Evolutionary conservation across 2,888 invertebrate genomes (phyloP).

Genomic region (Chymomyza procnemis): DNA sequence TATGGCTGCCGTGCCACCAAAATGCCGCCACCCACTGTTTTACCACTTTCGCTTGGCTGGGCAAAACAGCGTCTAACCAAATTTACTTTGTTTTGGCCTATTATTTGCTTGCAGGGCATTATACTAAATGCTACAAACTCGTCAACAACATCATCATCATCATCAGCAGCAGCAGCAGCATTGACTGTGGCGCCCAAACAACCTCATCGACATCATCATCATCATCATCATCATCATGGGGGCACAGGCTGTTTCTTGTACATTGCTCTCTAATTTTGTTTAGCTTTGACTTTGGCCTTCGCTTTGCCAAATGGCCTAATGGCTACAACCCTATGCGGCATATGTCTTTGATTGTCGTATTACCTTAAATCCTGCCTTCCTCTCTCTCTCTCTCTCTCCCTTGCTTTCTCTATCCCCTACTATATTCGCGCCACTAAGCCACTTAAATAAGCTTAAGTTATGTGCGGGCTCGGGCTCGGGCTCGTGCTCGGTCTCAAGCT

Average conservation of each 20-base stretch:
- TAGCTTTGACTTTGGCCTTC: constrained; percentile 33
- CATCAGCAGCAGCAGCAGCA: neutral
- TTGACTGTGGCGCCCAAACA: no score
- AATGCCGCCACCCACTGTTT: constrained; percentile 1
- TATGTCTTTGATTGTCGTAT: constrained; percentile 50
- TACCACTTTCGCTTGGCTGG: constrained; percentile 52
- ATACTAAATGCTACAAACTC: constrained; percentile 12
- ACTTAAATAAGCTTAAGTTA: constrained; percentile 59
- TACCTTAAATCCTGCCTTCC: constrained; percentile 25
- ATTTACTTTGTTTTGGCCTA: constrained; percentile 21
- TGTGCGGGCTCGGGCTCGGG: constrained; percentile 15
- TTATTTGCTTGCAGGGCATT: constrained; percentile 15
- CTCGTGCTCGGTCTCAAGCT: neutral
- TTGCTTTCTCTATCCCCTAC: neutral
- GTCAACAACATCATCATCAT: neutral
- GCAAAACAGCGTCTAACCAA: neutral
- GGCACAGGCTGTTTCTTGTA: neutral
- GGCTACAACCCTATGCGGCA: neutral
- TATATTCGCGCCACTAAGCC: constrained; percentile 17
- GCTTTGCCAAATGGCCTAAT: neutral
- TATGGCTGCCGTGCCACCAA: constrained; percentile 35
- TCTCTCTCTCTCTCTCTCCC: neutral
- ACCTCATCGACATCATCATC: neutral
- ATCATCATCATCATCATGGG: neutral
- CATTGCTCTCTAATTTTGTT: constrained; percentile 31